Percentiles rank a stretch among this genome's conserved stretches.
Conservation (phyloP, 2,113 vertebrate species). For the Cromileptes altivelis region DNA sequence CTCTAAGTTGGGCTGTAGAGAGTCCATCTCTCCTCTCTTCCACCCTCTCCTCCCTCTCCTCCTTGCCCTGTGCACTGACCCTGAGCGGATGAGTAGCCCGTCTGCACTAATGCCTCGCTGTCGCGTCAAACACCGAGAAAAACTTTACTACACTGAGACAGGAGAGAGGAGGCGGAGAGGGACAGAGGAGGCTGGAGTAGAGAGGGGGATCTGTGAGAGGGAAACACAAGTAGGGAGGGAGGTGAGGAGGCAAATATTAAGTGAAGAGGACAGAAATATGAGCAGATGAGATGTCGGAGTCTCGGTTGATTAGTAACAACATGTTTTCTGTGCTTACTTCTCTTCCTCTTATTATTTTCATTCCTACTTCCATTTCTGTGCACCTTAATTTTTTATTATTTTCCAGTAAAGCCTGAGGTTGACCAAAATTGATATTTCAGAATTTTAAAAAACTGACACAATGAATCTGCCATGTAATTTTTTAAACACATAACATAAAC, state of each 20-base stretch:
- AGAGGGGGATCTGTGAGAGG: conserved; percentile 28
- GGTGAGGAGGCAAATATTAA: conserved; percentile 32
- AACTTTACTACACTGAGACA: conserved; percentile 81
- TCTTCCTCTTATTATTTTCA: background rate
- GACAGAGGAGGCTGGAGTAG: conserved; percentile 62
- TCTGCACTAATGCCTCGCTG: conserved; percentile 83
- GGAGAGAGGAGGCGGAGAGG: conserved; percentile 71
- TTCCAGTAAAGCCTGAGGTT: background rate
- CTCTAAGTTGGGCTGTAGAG: conserved; percentile 79
- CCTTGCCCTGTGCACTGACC: conserved; percentile 85
- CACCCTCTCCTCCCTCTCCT: conserved; percentile 72
- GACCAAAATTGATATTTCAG: background rate
- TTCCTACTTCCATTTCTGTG: background rate
- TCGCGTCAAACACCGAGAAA: conserved; percentile 82
- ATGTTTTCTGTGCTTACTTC: conserved; percentile 8
- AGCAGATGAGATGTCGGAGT: conserved; percentile 1
- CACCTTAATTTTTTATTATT: background rate
- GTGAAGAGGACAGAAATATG: conserved; percentile 38
- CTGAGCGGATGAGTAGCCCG: conserved; percentile 84
- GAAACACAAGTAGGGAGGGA: conserved; percentile 37
- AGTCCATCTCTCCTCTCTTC: conserved; percentile 70
- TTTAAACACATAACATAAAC: too few species aligned
- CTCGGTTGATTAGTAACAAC: background rate
- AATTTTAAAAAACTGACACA: background rate
- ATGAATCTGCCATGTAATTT: background rate